Percentiles rank a stretch among this genome's conserved stretches.
Evolutionary conservation across 30 jellyfish, hydroid and myxozoan genomes (phyloP).

Genomic region (Nemopilema nomurai): DNA sequence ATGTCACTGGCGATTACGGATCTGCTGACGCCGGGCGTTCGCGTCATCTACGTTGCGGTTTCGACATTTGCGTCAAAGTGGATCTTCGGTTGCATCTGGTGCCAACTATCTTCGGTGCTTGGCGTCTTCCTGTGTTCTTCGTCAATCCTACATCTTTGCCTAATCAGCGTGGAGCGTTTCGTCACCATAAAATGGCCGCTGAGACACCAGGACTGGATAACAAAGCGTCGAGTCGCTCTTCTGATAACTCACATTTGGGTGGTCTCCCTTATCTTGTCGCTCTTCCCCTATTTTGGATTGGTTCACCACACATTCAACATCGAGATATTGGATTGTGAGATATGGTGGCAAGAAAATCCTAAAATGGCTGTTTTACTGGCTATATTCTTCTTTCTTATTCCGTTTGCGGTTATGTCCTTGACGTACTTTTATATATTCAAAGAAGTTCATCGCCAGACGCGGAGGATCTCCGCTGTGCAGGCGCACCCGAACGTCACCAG

Average conservation of each 20-base stretch:
- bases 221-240: conserved; percentile 43
- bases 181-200: conserved; percentile 75
- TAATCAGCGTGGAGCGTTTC: conserved; percentile 76
- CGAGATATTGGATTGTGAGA: conserved; percentile 73
- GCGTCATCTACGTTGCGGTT: conserved; percentile 61
- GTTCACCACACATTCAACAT: conserved; percentile 54
- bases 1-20: conserved; percentile 83
- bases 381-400: conserved; percentile 56
- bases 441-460: conserved; percentile 73
- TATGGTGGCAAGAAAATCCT: conserved; percentile 53
- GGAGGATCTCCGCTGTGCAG: conserved; percentile 36
- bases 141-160: conserved; percentile 78
- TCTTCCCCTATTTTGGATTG: conserved; percentile 78
- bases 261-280: conserved; percentile 54
- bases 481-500: conserved; percentile 3
- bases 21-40: conserved; percentile 70
- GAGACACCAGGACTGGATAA: conserved; percentile 47
- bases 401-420: conserved; percentile 63
- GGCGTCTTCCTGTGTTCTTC: conserved; percentile 81
- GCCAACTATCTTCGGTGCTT: conserved; percentile 73
- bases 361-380: conserved; percentile 60
- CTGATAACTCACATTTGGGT: conserved; percentile 65
- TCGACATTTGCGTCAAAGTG: conserved; percentile 50
- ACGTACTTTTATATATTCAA: conserved; percentile 65
- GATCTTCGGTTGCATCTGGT: conserved; percentile 89